phyloP scores from a whole-genome alignment of 2,797 vertebrate genomes.

The Tapirus indicus region DNA sequence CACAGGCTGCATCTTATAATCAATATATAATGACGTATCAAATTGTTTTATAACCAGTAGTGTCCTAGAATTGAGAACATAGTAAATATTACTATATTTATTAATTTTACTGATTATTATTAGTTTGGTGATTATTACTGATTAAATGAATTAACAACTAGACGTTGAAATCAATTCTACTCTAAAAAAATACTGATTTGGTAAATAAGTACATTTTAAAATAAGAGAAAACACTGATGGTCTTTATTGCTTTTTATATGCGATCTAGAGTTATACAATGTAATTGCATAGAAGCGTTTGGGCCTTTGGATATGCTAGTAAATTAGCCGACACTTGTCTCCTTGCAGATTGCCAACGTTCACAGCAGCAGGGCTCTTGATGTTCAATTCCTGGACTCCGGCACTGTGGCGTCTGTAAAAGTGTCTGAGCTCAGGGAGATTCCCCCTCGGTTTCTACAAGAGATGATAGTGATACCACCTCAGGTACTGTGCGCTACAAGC shows the following conservation, averaged over 20 bases:
- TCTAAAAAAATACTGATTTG: neutral
- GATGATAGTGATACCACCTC: conserved; percentile 92
- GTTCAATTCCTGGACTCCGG: conserved; percentile 94
- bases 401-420: conserved; percentile 92
- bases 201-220: conserved; percentile 28
- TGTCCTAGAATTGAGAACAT: neutral
- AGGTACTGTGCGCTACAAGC: conserved; percentile 87
- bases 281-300: neutral
- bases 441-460: conserved; percentile 91
- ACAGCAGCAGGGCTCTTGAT: conserved; percentile 93
- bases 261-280: neutral
- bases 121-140: neutral
- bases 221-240: neutral
- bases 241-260: neutral
- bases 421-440: conserved; percentile 95
- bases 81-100: conserved; percentile 6
- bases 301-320: neutral
- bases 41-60: neutral
- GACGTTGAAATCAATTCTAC: conserved; percentile 8
- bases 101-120: neutral
- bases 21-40: conserved; percentile 13
- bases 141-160: neutral
- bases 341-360: conserved; percentile 93
- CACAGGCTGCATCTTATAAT: neutral
- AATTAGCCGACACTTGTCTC: conserved; percentile 44